These are phyloP conservation scores for Saccopteryx bilineata DNA, from an alignment of 2,113 vertebrate species.

Conservation along the genomic window DNA sequence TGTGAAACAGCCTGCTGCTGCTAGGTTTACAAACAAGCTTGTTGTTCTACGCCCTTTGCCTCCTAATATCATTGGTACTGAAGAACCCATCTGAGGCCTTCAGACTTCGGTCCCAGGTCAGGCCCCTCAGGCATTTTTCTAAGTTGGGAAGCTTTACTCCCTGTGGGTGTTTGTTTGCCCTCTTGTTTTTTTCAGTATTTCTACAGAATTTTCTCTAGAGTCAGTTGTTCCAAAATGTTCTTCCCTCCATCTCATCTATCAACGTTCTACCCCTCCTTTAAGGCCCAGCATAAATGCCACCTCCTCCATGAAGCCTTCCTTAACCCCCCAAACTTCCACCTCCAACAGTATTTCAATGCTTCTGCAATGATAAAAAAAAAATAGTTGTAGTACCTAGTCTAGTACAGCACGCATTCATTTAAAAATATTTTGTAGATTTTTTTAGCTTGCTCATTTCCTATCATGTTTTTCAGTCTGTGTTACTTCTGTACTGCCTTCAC, in stretches of 20 bases:
- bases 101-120: neutral
- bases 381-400: conserved; percentile 78
- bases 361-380: conserved; percentile 67
- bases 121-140: conserved; percentile 39
- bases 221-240: conserved; percentile 52
- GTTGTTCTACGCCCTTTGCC: conserved; percentile 70
- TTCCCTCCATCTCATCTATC: conserved; percentile 62
- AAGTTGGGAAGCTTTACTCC: conserved; percentile 53
- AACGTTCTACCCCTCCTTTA: conserved; percentile 61
- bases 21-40: conserved; percentile 79
- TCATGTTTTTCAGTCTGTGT: conserved; percentile 57
- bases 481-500: conserved; percentile 71
- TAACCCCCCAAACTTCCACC: neutral
- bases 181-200: conserved; percentile 72
- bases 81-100: conserved; percentile 60
- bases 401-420: conserved; percentile 71
- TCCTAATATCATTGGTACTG: conserved; percentile 70
- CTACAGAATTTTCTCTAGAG: conserved; percentile 61
- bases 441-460: conserved; percentile 66
- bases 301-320: conserved; percentile 71
- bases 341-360: conserved; percentile 74
- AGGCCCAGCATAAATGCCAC: conserved; percentile 72
- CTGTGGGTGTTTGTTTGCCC: conserved; percentile 57
- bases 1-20: conserved; percentile 83
- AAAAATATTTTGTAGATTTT: conserved; percentile 61